Conservation (phyloP, 2,888 invertebrate genomes). For the Drosophila tanythrix region DNA sequence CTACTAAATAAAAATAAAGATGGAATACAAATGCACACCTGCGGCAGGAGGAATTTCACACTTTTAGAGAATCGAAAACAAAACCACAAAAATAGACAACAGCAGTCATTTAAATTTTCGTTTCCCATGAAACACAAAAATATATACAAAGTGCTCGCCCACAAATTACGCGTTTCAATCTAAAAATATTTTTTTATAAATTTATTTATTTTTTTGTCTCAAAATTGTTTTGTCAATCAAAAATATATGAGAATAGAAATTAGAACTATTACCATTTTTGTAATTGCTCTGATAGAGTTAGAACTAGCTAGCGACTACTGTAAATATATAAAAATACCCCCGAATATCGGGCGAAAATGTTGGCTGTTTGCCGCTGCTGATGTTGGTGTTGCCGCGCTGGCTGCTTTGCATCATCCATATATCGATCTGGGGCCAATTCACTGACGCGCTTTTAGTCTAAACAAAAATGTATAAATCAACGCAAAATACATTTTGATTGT, state of each 20-base stretch:
- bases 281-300: not conserved
- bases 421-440: slow-evolving; percentile 62
- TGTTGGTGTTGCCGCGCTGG: slow-evolving; percentile 32
- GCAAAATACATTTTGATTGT: slow-evolving; percentile 63
- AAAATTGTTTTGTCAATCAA: too few species aligned
- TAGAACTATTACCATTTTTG: not conserved
- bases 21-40: slow-evolving; percentile 65
- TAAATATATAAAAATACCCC: slow-evolving; percentile 2
- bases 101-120: slow-evolving; percentile 59
- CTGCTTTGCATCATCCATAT: slow-evolving; percentile 40
- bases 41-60: slow-evolving; percentile 77
- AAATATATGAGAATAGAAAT: not conserved
- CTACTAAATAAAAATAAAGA: slow-evolving; percentile 6
- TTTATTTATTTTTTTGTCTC: too few species aligned
- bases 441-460: slow-evolving; percentile 55
- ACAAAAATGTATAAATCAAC: slow-evolving; percentile 57
- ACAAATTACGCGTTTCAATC: not conserved
- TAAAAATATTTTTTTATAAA: not conserved
- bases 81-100: slow-evolving; percentile 51
- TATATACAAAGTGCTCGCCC: slow-evolving; percentile 18
- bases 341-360: not conserved
- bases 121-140: slow-evolving; percentile 46
- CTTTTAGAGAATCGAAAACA: slow-evolving; percentile 55
- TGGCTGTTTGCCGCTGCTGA: slow-evolving; percentile 8
- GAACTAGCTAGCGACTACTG: not conserved